phyloP scores from a whole-genome alignment of 1,140 invertebrate species.

The Drosophila kanapiae region DNA sequence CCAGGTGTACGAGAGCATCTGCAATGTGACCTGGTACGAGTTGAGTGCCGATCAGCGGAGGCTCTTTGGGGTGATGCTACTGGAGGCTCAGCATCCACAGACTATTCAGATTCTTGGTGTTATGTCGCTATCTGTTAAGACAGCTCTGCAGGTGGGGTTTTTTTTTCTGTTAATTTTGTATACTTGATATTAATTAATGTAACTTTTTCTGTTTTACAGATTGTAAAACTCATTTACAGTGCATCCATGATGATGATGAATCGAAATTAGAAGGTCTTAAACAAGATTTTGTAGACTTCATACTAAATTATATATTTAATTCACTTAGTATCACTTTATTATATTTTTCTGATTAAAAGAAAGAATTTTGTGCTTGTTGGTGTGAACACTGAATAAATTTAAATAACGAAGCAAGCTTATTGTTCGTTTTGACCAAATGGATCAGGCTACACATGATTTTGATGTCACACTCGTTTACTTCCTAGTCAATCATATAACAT shows the following conservation, averaged over 20 bases:
- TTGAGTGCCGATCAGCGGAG: constrained; percentile 10
- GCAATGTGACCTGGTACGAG: constrained; percentile 53
- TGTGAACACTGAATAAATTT: too few species aligned
- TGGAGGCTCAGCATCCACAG: constrained; percentile 19
- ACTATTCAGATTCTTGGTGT: constrained; percentile 22
- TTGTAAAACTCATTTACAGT: constrained; percentile 73
- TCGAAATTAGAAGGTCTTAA: constrained; percentile 16
- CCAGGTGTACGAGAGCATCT: constrained; percentile 48
- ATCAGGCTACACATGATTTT: neutral
- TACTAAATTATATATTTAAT: too few species aligned
- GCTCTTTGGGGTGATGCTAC: constrained; percentile 10
- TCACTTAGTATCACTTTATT: too few species aligned
- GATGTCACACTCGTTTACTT: neutral
- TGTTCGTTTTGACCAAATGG: neutral
- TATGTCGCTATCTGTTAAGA: constrained; percentile 16
- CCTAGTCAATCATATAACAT: neutral
- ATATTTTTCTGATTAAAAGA: too few species aligned
- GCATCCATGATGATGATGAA: constrained; percentile 67
- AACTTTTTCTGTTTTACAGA: constrained; percentile 43
- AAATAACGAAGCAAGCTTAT: too few species aligned
- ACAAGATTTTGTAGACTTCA: too few species aligned
- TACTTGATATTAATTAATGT: neutral
- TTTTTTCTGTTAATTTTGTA: too few species aligned
- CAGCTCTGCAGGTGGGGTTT: constrained; percentile 7
- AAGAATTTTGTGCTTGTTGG: too few species aligned